Evolutionary conservation across 35 echinoderm and acorn worm species (phyloP), one percentile per base, ranked within the genome.

Genomic region (Lytechinus variegatus): DNA sequence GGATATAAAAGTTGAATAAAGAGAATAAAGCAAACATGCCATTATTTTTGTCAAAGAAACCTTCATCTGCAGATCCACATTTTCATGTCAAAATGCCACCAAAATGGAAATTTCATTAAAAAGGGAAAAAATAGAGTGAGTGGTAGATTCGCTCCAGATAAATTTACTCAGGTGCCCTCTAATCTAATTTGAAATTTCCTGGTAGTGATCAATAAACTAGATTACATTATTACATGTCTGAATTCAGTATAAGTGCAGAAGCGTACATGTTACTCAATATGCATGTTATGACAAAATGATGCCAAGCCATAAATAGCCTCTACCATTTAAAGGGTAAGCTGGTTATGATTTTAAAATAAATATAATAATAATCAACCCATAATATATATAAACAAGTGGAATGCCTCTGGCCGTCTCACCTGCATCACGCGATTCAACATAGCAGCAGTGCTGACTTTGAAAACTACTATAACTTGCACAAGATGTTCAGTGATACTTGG

Each of bases 211-310:
- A 79, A 79, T 16, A 79, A 79, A 79, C 66, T 79, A 79, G 66
- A 79, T 79, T 79, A 79, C n/a, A 79, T 79, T 79, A 79, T 79
- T n/a, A 79, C 66, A 79, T 79, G 66, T 79, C 19, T 79, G 66
- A 79, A 24, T 79, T 79, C 66, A 79, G 66, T 4, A 2, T 16
- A 24, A 79, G 21, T 16, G 8, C 16, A 14, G 66, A 16, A n/a
- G 21, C 66, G 19, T 24, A 24, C 33, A 44, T 44, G 33, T 44
- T 44, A 44, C 33, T 44, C 33, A 10, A 13, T 58, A 58, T 56
- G 55, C 11, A 56, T 79, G 66, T 79, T 44, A 79, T 5, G 21
- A 79, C 21, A 79, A 24, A 79, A 24, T 19, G 19, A 24, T 24
- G 19, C 6, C 24, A 19, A 79, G 4, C 66, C 7, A 79, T 24